Evolutionary conservation across 1,140 invertebrate genomes (phyloP), one percentile per base, ranked within the genome.

Genomic region (Hormaphis cornu): DNA sequence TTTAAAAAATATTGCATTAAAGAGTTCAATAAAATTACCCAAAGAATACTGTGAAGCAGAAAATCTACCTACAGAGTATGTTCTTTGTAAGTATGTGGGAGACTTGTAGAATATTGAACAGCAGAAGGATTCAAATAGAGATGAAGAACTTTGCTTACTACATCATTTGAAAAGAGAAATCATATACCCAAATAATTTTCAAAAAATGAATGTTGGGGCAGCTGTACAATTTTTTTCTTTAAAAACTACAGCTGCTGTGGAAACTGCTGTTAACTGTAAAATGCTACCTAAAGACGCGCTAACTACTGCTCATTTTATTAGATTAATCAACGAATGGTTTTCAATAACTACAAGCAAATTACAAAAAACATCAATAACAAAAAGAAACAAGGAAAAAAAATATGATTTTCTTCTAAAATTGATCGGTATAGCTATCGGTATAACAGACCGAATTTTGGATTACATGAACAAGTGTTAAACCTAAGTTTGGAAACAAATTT

Each of bases 231-330:
- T 53, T 69, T 69, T 69, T 22, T 69, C 20, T 30, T 33, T 53
- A 22, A 53, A 69, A 53, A 69, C 66, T 33, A 26, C 66, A 33
- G 44, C 48, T 48, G 66, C 48, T 0, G 33, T 69, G 33, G 66
- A 69, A 69, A 22, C 30, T 37, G 28, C 16, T 37, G 66, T 69
- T 1, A 22, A 69, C 24, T 53, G 26, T 20, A 14, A 53, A 1
- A 7, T 69, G 9, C 53, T 69, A 37, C 48, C 66, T 16, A 53
- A 52, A 40, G 16, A 28, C n/a, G 66, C 48, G 6, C 22, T 69
- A 53, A 69, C 48, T 12, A 69, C 48, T 26, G 66, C 48, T 30
- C 30, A 53, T 52, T 69, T 52, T 40, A 69, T 69, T 37, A 1
- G 66, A 10, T 37, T 53, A 37, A 69, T 69, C 30, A 24, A 37